A percentile compares a stretch with the other conserved stretches of the same genome.
phyloP scores from a whole-genome alignment of 2,797 vertebrate genomes.

The Gobio occitaniae region DNA sequence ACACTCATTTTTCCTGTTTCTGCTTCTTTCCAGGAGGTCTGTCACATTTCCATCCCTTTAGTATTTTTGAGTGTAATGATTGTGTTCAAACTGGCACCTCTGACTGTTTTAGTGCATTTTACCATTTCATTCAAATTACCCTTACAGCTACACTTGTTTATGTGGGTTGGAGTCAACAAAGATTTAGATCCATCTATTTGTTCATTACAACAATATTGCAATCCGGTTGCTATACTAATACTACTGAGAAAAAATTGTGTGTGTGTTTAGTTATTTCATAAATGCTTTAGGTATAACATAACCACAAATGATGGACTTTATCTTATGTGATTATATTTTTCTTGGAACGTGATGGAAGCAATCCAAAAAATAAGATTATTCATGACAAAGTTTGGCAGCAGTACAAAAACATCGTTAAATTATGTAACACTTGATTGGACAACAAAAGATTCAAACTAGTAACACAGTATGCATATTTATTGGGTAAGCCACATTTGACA shows the following conservation, averaged over 20 bases:
- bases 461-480: neutral
- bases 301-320: neutral
- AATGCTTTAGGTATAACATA: neutral
- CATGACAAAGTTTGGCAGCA: constrained; percentile 10
- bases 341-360: constrained; percentile 1
- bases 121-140: constrained; percentile 9
- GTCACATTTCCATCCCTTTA: constrained; percentile 10
- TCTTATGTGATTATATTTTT: neutral
- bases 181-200: neutral
- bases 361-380: constrained; percentile 12
- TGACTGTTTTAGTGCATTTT: constrained; percentile 33
- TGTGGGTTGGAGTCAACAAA: constrained; percentile 7
- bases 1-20: constrained; percentile 30
- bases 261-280: too few species aligned
- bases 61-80: constrained; percentile 1
- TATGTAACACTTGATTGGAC: neutral
- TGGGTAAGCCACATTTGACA: neutral
- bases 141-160: neutral
- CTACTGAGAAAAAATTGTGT: neutral
- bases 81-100: constrained; percentile 29
- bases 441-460: neutral
- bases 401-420: neutral
- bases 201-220: neutral
- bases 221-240: neutral
- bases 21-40: constrained; percentile 35